Conservation (phyloP, 2,888 invertebrate species). For the Lycaena phlaeas region DNA sequence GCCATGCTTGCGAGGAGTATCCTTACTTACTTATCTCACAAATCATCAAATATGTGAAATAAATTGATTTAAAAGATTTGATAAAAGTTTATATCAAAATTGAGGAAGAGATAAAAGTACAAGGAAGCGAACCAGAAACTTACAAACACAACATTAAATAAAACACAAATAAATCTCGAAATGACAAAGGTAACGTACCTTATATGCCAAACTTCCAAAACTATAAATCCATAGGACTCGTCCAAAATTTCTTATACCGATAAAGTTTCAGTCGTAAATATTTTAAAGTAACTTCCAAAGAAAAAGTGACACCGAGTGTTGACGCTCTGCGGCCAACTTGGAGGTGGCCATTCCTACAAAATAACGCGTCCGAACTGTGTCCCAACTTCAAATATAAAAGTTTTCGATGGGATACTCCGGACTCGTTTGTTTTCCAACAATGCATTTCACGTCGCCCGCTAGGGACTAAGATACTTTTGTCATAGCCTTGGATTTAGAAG, state of each 20-base stretch:
- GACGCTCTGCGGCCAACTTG: constrained; percentile 47
- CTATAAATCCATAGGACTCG: constrained; percentile 53
- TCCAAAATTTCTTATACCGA: constrained; percentile 46
- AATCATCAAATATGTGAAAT: too few species aligned
- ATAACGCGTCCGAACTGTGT: constrained; percentile 54
- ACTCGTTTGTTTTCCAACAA: constrained; percentile 41
- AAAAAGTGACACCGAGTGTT: constrained; percentile 64
- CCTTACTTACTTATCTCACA: too few species aligned
- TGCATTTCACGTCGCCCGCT: constrained; percentile 25
- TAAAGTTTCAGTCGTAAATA: constrained; percentile 63
- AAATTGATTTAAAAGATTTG: too few species aligned
- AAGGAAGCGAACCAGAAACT: too few species aligned
- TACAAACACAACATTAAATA: constrained; percentile 30
- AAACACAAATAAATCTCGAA: constrained; percentile 45
- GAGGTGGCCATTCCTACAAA: constrained; percentile 50
- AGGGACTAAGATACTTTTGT: constrained; percentile 26
- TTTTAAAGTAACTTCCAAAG: constrained; percentile 64
- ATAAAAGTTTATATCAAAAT: too few species aligned
- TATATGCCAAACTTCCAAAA: constrained; percentile 49
- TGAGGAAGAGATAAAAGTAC: too few species aligned
- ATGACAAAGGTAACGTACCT: constrained; percentile 34
- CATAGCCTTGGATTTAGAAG: constrained; percentile 24
- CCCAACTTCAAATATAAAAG: constrained; percentile 61
- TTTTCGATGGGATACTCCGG: constrained; percentile 37
- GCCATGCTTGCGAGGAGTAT: too few species aligned